These are phyloP conservation scores for Mythimna impura DNA, from an alignment of 2,888 invertebrate species.

Conservation along the genomic window DNA sequence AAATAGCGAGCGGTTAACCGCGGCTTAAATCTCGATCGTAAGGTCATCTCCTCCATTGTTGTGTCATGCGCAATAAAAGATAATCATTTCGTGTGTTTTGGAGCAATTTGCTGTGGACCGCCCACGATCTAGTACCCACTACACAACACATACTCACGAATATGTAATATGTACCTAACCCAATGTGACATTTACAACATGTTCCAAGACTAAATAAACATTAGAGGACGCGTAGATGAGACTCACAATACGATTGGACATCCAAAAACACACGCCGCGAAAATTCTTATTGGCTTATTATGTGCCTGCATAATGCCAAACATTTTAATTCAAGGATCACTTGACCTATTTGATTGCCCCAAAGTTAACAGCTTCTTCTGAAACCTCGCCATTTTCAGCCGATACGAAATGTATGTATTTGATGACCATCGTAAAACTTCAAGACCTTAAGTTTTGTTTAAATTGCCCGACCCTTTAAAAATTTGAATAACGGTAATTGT, in stretches of 20 bases:
- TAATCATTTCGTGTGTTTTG: constrained; percentile 86
- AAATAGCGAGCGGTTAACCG: constrained; percentile 72
- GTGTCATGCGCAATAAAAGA: constrained; percentile 85
- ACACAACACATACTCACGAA: constrained; percentile 49
- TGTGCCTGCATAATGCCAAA: constrained; percentile 42
- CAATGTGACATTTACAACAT: constrained; percentile 47
- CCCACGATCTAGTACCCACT: constrained; percentile 72
- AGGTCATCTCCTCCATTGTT: constrained; percentile 87
- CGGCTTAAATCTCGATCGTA: constrained; percentile 78
- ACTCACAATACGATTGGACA: constrained; percentile 29
- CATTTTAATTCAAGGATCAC: constrained; percentile 68
- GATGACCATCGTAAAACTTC: neutral
- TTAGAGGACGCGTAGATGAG: constrained; percentile 29
- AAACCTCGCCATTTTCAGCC: constrained; percentile 19
- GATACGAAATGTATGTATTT: neutral
- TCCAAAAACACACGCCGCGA: constrained; percentile 32
- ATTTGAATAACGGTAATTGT: constrained; percentile 81
- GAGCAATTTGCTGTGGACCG: constrained; percentile 82
- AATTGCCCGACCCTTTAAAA: constrained; percentile 55
- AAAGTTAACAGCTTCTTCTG: constrained; percentile 39
- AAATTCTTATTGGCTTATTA: constrained; percentile 50
- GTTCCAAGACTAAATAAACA: constrained; percentile 44
- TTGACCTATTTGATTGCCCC: constrained; percentile 61
- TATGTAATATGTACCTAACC: constrained; percentile 25
- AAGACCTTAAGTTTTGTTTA: constrained; percentile 1